Evolutionary conservation across 2,113 vertebrate species (phyloP).

Genomic region (Oplegnathus fasciatus): DNA sequence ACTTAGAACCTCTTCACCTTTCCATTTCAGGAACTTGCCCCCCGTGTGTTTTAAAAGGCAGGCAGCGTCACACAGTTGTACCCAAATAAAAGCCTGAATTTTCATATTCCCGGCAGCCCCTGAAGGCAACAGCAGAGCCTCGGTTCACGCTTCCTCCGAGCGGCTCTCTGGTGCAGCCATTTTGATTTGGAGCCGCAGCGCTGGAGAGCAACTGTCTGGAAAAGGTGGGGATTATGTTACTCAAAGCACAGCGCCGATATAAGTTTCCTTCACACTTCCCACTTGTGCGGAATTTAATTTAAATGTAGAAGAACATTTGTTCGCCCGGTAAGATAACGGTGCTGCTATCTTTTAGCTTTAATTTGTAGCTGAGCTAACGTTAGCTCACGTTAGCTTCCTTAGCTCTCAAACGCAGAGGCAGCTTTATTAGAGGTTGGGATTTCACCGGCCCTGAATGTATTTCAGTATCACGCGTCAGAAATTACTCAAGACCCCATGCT

Average conservation of each 20-base stretch:
- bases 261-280: background rate
- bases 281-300: background rate
- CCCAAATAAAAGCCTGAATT: background rate
- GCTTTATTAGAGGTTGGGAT: background rate
- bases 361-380: conserved; percentile 28
- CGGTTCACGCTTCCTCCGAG: conserved; percentile 42
- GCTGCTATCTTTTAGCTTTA: background rate
- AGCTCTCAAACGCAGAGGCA: background rate
- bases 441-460: background rate
- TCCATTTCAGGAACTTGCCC: background rate
- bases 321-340: no score
- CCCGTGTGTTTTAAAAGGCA: background rate
- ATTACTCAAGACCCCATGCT: no score
- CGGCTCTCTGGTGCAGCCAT: conserved; percentile 69
- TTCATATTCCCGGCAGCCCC: background rate
- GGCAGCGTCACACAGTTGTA: background rate
- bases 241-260: background rate
- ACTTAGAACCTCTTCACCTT: background rate
- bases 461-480: background rate
- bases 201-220: conserved; percentile 46
- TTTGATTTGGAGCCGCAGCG: conserved; percentile 72
- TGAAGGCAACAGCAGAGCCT: conserved; percentile 57
- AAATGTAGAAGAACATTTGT: no score
- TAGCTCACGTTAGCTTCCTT: conserved; percentile 56
- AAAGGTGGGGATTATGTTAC: conserved; percentile 75